Evolutionary conservation across 2,113 vertebrate genomes (phyloP), one percentile per base, ranked within the genome.

Genomic region (Ophthalmolycus amberensis): DNA sequence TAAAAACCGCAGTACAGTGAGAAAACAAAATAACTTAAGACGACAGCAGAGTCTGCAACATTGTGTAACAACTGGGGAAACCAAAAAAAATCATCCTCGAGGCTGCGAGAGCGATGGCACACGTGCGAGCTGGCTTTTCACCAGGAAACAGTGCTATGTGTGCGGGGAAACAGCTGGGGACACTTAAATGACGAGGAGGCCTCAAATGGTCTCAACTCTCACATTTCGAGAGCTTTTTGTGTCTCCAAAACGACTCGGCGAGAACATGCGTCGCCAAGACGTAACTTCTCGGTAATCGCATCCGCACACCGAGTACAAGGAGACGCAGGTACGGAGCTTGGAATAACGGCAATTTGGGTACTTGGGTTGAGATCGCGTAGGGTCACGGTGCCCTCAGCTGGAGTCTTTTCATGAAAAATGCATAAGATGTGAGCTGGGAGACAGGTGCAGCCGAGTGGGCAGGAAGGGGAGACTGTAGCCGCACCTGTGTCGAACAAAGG

Each of bases 201-300:
- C 27, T 77, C 60, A 18, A 83, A 72, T 11, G 29, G 9, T 32
- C 29, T 5, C 25, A 68, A 72, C 32, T 46, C 65, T 58, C 76
- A 11, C 42, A n/a, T 29, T 16, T 46, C 14, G 18, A 74, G 15
- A 63, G 66, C 15, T 63, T 32, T 77, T 25, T 60, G 29, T 70
- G 63, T 74, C 40, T 73, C 67, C 9, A 63, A 77, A 58, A 59
- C 42, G 54, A 78, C 71, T 68, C 56, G 56, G 54, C 18, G 38
- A n/a, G 63, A 79, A 52, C 54, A 69, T 40, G 22, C n/a, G 25
- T 22, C 42, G 8, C 38, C 20, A 32, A 48, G 42, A 34, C 12
- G 32, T 0, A 18, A 22, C n/a, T 37, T 42, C 6, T 44, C 2
- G 22, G 12, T 37, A n/a, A 32, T 71, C 20, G 15, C 6, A 40